These are phyloP conservation scores for Syrmaticus mikado DNA, from an alignment of 2,113 vertebrate species.

Conservation along the genomic window DNA sequence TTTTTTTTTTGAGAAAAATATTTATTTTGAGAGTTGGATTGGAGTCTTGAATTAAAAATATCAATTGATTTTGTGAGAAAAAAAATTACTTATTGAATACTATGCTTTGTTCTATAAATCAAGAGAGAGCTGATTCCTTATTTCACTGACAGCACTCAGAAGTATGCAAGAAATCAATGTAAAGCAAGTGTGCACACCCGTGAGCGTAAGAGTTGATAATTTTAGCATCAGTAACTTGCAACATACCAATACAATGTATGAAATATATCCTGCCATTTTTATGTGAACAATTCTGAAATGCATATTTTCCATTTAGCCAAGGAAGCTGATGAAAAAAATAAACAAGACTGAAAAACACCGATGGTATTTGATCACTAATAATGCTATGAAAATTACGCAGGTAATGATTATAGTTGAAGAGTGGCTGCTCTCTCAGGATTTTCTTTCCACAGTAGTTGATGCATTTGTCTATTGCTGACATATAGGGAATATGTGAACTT, in stretches of 20 bases:
- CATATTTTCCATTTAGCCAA: neutral
- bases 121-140: neutral
- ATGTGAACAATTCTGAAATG: neutral
- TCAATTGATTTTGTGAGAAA: neutral
- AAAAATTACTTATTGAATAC: neutral
- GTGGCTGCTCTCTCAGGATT: neutral
- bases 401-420: neutral
- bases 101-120: neutral
- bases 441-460: neutral
- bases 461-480: neutral
- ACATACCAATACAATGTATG: neutral
- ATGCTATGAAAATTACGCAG: neutral
- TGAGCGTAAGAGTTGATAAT: neutral
- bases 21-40: neutral
- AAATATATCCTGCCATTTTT: neutral
- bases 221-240: neutral
- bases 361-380: neutral
- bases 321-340: neutral
- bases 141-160: neutral
- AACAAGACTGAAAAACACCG: neutral
- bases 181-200: neutral
- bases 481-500: neutral
- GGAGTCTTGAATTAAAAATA: neutral
- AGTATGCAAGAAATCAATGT: neutral
- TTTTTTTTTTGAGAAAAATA: neutral